Base-by-base conservation (phyloP, 2,113 vertebrate species). In the Oryzias celebensis region DNA sequence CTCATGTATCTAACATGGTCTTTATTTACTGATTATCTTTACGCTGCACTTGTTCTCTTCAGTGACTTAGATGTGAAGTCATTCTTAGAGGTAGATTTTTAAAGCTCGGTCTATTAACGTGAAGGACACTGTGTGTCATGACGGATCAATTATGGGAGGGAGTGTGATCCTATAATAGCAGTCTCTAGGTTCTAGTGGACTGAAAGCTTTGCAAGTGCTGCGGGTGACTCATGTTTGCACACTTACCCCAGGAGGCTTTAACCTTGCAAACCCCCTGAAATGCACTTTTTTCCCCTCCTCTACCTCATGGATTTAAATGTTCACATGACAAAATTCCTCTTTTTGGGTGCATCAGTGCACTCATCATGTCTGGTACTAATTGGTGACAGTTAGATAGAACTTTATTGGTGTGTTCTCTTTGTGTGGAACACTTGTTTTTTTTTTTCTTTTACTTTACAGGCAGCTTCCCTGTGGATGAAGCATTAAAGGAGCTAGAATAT, bases 221-320 rank as follows among this genome's bases (percentile, higher is more conserved):
- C 54, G 51, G 69, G 62, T 85, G 84, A 88, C 71, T 85, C 84
- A 88, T 80, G 65, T 59, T 65, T 62, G 62, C 58, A 58, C 52
- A 59, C 42, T 48, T 79, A 52, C 52, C 73, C 58, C 65, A 55
- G 42, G 80, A 71, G 53, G 26, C 43, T 61, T 73, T 3, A 66
- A 43, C 61, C 75, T 61, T 22, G 65, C 51, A 53, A 65, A 76
- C 52, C 57, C 71, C 41, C 15, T 22, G 50, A 54, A 51, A 58
- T 47, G 53, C 75, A 78, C 45, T 26, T 12, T 24, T n/a, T 48
- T 54, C 58, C 47, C 26, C 16, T 31, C 14, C 14, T 62, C 49
- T 77, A 65, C 42, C 63, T 52, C 45, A 47, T 61, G 59, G 65
- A 58, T 52, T 58, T 58, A 57, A 47, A 75, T 45, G 64, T 22